Base-by-base conservation (phyloP, 1,140 invertebrate genomes). In the Orchestia grillus region DNA sequence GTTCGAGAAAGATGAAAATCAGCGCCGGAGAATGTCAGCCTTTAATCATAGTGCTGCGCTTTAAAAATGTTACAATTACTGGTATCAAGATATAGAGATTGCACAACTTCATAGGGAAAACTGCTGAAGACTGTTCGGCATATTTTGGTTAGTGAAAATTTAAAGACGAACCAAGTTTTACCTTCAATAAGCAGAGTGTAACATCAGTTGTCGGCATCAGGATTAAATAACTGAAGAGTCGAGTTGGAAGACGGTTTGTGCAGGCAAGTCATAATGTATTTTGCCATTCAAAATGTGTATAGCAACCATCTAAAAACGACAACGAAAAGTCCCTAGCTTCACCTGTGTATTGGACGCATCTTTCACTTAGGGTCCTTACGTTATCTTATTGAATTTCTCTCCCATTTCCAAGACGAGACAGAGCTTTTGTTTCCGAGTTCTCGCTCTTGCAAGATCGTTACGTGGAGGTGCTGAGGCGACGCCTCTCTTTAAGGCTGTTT, bases 401-500 rank as follows among this genome's bases (percentile, higher is more conserved):
- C 36, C n/a, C 41, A 90, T 41, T 90, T 90, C 42, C 88, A 41
- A 90, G 88, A 90, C 36, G 88, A 41, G 28, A 23, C 42, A 44
- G 88, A 90, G 88, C 88, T 42, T 90, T 90, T 42, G 88, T 90
- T 90, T 90, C 28, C 41, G 28, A 41, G 88, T 44, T 41, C 88
- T 42, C 41, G 88, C 41, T 42, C 28, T 90, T 44, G 43, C 88
- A 36, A 90, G 88, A 90, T 90, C 88, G 88, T 90, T 90, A 90
- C n/a, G 15, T 42, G 41, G 43, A 90, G 88, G 88, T 90, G 43
- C 88, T 90, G 88, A 8, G 42, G 88, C 88, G n/a, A 90, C 88
- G 88, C 43, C 88, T 8, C 88, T 90, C 88, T 90, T 90, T 90
- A 90, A 90, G 41, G n/a, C 88, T 90, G 88, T 90, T 90, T 90